Percentiles rank a stretch among this genome's conserved stretches.
Evolutionary conservation across 1,140 invertebrate species (phyloP).

Genomic region (Batillaria attramentaria): DNA sequence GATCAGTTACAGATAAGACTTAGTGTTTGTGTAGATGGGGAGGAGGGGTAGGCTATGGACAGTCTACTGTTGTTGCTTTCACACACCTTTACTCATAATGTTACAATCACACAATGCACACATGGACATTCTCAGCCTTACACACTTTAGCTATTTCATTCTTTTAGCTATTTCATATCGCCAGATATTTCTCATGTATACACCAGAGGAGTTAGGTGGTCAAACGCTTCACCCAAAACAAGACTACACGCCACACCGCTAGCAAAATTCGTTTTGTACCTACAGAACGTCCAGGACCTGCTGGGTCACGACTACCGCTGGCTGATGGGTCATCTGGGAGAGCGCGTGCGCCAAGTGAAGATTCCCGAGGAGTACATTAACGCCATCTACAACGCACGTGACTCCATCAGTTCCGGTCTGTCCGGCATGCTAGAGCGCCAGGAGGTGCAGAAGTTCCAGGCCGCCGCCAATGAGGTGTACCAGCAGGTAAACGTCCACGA

Average conservation of each 20-base stretch:
- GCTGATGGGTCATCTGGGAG: slow-evolving; percentile 9
- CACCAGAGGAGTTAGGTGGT: too few species aligned
- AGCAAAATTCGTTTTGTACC: background rate
- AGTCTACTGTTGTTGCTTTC: too few species aligned
- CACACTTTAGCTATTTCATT: too few species aligned
- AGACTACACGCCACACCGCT: background rate
- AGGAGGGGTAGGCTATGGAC: too few species aligned
- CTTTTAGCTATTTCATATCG: too few species aligned
- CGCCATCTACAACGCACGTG: slow-evolving; percentile 46
- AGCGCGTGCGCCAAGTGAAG: background rate
- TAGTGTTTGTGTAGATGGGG: too few species aligned
- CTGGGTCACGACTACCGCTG: slow-evolving; percentile 8
- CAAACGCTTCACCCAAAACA: background rate
- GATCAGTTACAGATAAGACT: too few species aligned
- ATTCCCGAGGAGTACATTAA: slow-evolving; percentile 43
- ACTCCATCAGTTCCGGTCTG: slow-evolving; percentile 40
- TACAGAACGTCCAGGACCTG: background rate
- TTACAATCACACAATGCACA: too few species aligned
- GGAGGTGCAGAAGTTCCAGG: slow-evolving; percentile 32
- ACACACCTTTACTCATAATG: too few species aligned
- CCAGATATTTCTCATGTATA: too few species aligned
- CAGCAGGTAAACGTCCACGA: slow-evolving; percentile 30
- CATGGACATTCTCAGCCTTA: too few species aligned
- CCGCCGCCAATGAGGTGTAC: slow-evolving; percentile 31
- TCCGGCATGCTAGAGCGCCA: slow-evolving; percentile 19